These are phyloP conservation scores for Rhinopomastus cyanomelas DNA, from an alignment of 2,113 vertebrate genomes.

Conservation along the genomic window DNA sequence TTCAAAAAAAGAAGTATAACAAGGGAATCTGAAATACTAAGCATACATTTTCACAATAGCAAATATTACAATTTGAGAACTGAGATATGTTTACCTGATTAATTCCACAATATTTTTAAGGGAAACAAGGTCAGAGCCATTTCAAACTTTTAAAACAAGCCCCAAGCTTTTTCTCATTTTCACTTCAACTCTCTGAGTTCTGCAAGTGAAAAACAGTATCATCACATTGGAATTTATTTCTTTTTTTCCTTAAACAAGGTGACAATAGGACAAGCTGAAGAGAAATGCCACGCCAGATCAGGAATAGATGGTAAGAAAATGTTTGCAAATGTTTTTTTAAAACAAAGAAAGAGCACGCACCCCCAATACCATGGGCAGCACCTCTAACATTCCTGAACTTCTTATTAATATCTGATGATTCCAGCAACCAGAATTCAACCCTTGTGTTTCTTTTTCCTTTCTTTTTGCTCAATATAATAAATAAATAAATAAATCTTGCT, in stretches of 20 bases:
- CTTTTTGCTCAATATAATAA: neutral
- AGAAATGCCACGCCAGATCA: slow-evolving; percentile 25
- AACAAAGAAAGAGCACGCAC: too few relatives aligned
- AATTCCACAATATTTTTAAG: slow-evolving; percentile 5
- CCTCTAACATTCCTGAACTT: neutral
- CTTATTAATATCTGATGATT: slow-evolving; percentile 26
- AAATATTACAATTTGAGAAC: neutral
- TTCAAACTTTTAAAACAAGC: slow-evolving; percentile 56
- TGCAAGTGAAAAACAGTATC: slow-evolving; percentile 43
- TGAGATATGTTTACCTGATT: neutral
- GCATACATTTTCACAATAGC: neutral
- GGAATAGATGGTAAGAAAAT: neutral
- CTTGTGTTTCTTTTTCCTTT: neutral
- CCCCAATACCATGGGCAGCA: neutral
- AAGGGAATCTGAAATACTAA: neutral
- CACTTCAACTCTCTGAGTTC: slow-evolving; percentile 48
- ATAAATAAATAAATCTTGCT: neutral
- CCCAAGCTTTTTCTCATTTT: slow-evolving; percentile 42
- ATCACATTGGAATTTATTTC: slow-evolving; percentile 9
- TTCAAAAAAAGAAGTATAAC: neutral
- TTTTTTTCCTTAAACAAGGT: slow-evolving; percentile 50
- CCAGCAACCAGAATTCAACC: slow-evolving; percentile 27
- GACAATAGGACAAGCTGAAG: slow-evolving; percentile 54
- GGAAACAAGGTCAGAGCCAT: slow-evolving; percentile 18
- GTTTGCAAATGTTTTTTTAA: slow-evolving; percentile 26